Evolutionary conservation across 2,888 invertebrate species (phyloP), one percentile per base, ranked within the genome.

Genomic region (Proisotoma minuta): DNA sequence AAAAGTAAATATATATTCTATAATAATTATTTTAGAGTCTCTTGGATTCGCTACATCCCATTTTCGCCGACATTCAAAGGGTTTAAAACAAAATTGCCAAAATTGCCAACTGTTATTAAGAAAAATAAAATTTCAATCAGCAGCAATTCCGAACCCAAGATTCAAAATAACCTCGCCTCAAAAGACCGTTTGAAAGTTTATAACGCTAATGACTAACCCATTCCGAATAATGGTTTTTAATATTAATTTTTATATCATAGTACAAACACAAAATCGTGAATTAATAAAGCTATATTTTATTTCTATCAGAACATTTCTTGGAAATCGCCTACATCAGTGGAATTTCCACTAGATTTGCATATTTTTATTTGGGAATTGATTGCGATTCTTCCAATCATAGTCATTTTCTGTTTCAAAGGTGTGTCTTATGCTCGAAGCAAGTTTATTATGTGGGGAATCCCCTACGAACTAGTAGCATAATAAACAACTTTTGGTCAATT

Each of bases 1-100:
- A 28, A 23, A 59, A 59, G 50, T 52, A 48, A 12, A n/a, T 29
- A 23, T 5, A 15, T 24, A 20, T 26, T 43, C 3, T 23, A 5
- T 8, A 51, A 20, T 18, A 1, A 34, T 40, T 57, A 23, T 43
- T 56, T 12, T 24, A 71, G 71, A 29, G 24, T 63, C 1, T 20
- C 29, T 5, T 65, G 61, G 49, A 50, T 71, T 23, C 54, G 60
- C 29, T 69, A 59, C 53, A 5, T 72, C 10, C 71, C 71, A 22
- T 67, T 72, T 54, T 69, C 68, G 5, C 71, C 71, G 8, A 72
- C 71, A 18, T 70, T 67, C 48, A 24, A 59, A 59, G 57, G 57
- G 10, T 49, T 28, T 23, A 49, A 49, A 24, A 22, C 8, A 24
- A 49, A 49, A 24, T 22, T 5, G 4, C 5, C 39, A 20, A 54